A percentile compares a stretch with the other conserved stretches of the same genome.
These are phyloP conservation scores for Sphaerodactylus townsendi DNA, from an alignment of 2,113 vertebrate genomes.

Conservation along the genomic window DNA sequence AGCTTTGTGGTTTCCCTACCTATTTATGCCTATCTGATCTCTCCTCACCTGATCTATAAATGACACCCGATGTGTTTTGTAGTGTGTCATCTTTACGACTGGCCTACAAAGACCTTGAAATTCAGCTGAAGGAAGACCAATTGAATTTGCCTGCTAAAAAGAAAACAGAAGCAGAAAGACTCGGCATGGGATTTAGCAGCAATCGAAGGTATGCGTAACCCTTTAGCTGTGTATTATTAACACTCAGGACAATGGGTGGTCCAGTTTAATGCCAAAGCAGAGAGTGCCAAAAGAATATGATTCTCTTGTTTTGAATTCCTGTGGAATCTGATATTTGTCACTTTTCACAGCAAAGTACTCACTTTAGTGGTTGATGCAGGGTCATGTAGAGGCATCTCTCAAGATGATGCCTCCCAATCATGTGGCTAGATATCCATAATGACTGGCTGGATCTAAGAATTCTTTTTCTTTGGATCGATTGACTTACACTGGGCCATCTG, in stretches of 20 bases:
- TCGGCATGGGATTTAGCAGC: conserved; percentile 90
- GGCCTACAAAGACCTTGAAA: conserved; percentile 88
- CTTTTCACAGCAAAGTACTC: background rate
- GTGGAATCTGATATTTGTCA: background rate
- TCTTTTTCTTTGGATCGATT: background rate
- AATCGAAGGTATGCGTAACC: conserved; percentile 68
- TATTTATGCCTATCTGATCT: background rate
- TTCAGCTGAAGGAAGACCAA: conserved; percentile 83
- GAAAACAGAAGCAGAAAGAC: conserved; percentile 85
- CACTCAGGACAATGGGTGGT: background rate
- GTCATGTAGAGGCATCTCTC: background rate
- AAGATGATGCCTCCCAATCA: background rate
- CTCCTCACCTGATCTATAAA: background rate
- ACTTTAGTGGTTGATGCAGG: background rate
- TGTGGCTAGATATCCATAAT: background rate
- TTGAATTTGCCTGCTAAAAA: conserved; percentile 79
- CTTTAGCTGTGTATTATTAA: background rate
- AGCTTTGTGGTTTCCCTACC: background rate
- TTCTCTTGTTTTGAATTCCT: background rate
- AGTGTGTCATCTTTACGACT: conserved; percentile 85
- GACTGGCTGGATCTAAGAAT: background rate
- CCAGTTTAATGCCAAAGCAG: background rate
- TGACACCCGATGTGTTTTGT: conserved; percentile 25
- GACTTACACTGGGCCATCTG: no score
- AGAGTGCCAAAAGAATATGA: no score